These are phyloP conservation scores for Montipora capitata DNA, from an alignment of 92 coral and sea anemone species.

Conservation along the genomic window DNA sequence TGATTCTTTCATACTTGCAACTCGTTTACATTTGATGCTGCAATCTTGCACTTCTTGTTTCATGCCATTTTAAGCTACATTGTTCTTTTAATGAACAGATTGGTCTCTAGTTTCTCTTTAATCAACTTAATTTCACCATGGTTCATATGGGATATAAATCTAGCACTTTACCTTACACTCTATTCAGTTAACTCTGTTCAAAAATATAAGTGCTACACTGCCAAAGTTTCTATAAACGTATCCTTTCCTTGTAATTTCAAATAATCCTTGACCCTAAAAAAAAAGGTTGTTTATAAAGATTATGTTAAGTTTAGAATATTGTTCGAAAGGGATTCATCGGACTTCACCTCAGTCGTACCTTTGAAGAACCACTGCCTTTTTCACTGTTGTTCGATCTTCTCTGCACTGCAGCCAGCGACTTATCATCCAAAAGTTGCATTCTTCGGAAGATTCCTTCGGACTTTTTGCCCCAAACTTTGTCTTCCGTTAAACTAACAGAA, in stretches of 20 bases:
- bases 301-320: constrained; percentile 12
- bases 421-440: not conserved
- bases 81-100: constrained; percentile 26
- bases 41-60: constrained; percentile 45
- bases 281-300: not conserved
- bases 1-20: constrained; percentile 41
- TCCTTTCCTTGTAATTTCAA: too few relatives aligned
- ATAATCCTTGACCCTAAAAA: constrained; percentile 70
- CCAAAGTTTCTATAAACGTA: too few relatives aligned
- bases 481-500: constrained; percentile 53
- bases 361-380: constrained; percentile 40
- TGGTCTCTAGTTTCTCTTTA: constrained; percentile 40
- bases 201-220: too few relatives aligned
- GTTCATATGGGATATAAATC: too few relatives aligned
- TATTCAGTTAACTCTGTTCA: too few relatives aligned
- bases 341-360: constrained; percentile 31
- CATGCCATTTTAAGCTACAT: constrained; percentile 53
- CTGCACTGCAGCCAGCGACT: too few relatives aligned
- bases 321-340: constrained; percentile 25
- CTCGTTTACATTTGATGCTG: constrained; percentile 56
- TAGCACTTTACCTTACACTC: too few relatives aligned
- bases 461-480: constrained; percentile 73
- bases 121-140: not conserved
- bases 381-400: too few relatives aligned
- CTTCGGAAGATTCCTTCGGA: constrained; percentile 65